phyloP scores from a whole-genome alignment of 2,113 vertebrate species.

The Equus quagga region DNA sequence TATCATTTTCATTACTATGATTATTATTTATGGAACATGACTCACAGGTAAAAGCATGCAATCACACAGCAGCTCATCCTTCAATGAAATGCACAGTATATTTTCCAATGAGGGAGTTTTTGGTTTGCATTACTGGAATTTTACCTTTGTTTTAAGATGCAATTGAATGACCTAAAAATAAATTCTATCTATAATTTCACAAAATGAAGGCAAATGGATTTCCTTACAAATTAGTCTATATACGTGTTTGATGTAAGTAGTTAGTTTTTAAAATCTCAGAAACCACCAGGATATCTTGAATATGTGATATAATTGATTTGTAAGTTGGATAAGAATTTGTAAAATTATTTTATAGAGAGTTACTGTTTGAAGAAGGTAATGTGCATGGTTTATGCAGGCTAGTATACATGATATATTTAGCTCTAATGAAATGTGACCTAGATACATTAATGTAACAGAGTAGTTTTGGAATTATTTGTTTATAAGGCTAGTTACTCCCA shows the following conservation, averaged over 20 bases:
- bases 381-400: slow-evolving; percentile 47
- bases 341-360: slow-evolving; percentile 35
- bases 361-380: slow-evolving; percentile 38
- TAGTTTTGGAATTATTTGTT: slow-evolving; percentile 68
- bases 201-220: slow-evolving; percentile 5
- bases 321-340: slow-evolving; percentile 40
- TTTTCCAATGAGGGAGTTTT: background rate
- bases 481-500: slow-evolving; percentile 54
- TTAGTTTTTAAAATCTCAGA: slow-evolving; percentile 46
- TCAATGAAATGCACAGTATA: background rate
- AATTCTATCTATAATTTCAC: background rate
- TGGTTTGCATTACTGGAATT: background rate
- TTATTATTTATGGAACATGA: background rate
- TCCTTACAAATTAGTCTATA: background rate
- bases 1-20: background rate
- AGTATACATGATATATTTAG: slow-evolving; percentile 70
- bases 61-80: background rate
- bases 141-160: background rate
- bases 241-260: background rate
- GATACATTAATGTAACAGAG: slow-evolving; percentile 63
- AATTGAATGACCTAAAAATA: background rate
- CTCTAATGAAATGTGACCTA: slow-evolving; percentile 76
- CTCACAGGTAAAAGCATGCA: background rate
- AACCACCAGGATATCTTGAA: background rate
- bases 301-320: slow-evolving; percentile 3